These are phyloP conservation scores for Euclidia mi DNA, from an alignment of 2,888 invertebrate species.

Conservation along the genomic window DNA sequence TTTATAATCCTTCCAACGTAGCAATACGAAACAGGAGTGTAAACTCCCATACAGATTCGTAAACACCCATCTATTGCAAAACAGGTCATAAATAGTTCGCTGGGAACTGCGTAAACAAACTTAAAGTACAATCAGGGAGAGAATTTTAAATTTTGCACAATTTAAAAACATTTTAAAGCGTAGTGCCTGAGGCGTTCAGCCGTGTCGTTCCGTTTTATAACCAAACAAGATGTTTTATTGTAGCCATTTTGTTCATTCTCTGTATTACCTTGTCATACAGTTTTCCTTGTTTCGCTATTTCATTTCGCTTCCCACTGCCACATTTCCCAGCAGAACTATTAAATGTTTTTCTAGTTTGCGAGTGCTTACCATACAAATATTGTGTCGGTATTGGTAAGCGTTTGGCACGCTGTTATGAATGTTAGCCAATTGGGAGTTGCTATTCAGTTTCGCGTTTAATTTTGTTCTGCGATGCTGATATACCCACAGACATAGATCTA, in stretches of 20 bases:
- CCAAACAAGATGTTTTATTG: conserved; percentile 61
- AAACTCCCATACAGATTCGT: not conserved
- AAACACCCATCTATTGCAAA: conserved; percentile 2
- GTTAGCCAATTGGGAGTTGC: conserved; percentile 21
- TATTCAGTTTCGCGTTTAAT: not conserved
- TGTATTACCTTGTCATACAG: conserved; percentile 60
- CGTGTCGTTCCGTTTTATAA: conserved; percentile 54
- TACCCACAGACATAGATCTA: too few relatives aligned
- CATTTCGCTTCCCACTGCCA: conserved; percentile 44
- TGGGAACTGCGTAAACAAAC: conserved; percentile 15
- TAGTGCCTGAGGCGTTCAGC: conserved; percentile 29
- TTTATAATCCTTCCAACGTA: too few relatives aligned
- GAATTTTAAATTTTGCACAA: conserved; percentile 30
- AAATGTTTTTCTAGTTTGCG: conserved; percentile 54
- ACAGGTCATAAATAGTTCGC: conserved; percentile 28
- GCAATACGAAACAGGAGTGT: too few relatives aligned
- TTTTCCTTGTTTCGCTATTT: conserved; percentile 57
- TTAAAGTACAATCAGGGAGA: conserved; percentile 26
- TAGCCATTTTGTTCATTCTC: conserved; percentile 50
- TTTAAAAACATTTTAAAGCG: conserved; percentile 35
- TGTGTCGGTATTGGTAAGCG: conserved; percentile 37
- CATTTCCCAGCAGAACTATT: conserved; percentile 63
- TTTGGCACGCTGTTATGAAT: conserved; percentile 27
- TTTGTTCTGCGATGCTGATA: not conserved
- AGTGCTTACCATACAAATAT: conserved; percentile 47